Evolutionary conservation across 2,888 invertebrate species (phyloP), one percentile per base, ranked within the genome.

Genomic region (Hydroisotoma schaefferi): DNA sequence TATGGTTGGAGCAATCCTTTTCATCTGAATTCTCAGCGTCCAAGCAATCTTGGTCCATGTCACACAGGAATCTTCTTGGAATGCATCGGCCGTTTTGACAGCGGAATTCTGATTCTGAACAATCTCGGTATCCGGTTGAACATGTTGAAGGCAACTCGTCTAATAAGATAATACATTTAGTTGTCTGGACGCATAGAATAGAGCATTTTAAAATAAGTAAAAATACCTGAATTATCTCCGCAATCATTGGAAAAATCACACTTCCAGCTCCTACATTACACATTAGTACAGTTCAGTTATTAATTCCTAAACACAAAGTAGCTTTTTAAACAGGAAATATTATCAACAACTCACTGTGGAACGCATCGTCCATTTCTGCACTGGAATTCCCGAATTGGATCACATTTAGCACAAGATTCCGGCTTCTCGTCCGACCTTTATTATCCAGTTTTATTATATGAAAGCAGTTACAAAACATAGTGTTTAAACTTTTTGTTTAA

Each of bases 161-260:
- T 46, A 43, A 33, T 8, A 12, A 12, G 33, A 33, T 8, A 33
- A 12, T 10, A 12, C 12, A 12, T 8, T 8, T 8, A 33, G 33
- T 33, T 33, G 12, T 8, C 18, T 12, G 22, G 43, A 10, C 8
- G 18, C 8, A 10, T 33, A 20, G 43, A 12, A 6, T 43, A 6
- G 43, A 22, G 43, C 18, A 22, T 12, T 43, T 43, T 12, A 43
- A 43, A 18, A 43, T 12, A 20, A 43, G 22, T 18, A 6, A 43
- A 12, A 6, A 12, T 43, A 43, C 43, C 43, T 55, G 89, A 88
- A 44, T 90, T 89, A 76, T 98, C 98, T 0, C 93, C 80, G 43
- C 98, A 98, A 76, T 98, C 97, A 74, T 95, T 93, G 27, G 95
- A 92, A 77, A 93, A 94, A 76, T 98, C 97, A 76, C 97, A 98